Evolutionary conservation across 2,888 invertebrate genomes (phyloP).

Genomic region (Mesorhabditis sp.): DNA sequence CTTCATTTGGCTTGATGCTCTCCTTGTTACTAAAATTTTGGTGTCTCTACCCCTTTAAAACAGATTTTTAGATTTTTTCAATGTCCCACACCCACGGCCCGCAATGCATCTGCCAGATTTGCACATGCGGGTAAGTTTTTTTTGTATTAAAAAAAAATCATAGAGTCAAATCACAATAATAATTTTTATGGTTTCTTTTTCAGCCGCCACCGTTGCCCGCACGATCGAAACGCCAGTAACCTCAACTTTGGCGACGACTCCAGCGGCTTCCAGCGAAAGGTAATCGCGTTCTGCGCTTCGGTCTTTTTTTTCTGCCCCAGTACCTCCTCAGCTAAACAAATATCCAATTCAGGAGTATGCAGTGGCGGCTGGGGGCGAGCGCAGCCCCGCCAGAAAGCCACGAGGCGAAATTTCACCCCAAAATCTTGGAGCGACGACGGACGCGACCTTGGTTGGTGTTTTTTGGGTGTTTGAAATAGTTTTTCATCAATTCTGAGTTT

Average conservation of each 20-base stretch:
- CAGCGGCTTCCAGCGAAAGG: constrained; percentile 25
- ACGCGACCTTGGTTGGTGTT: neutral
- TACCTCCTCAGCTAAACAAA: neutral
- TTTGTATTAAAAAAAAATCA: neutral
- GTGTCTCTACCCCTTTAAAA: neutral
- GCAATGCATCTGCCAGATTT: constrained; percentile 55
- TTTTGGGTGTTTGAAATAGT: neutral
- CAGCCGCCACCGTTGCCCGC: constrained; percentile 50
- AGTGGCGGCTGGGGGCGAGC: constrained; percentile 10
- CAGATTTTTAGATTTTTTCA: neutral
- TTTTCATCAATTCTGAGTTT: too few species aligned
- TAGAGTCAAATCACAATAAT: neutral
- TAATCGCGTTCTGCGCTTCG: neutral
- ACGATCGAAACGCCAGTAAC: constrained; percentile 46
- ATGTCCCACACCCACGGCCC: constrained; percentile 37
- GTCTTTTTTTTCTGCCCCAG: constrained; percentile 1
- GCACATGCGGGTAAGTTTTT: constrained; percentile 51
- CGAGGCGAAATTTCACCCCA: neutral
- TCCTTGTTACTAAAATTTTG: too few species aligned
- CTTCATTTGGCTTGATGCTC: too few species aligned
- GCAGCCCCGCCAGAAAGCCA: neutral
- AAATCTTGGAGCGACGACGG: neutral
- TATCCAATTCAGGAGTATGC: constrained; percentile 18
- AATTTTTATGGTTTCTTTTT: neutral
- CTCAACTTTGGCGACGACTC: constrained; percentile 34